Percentiles rank a stretch among this genome's conserved stretches.
Conservation (phyloP, 2,797 vertebrate species). For the Enteromius thamalakanensis region DNA sequence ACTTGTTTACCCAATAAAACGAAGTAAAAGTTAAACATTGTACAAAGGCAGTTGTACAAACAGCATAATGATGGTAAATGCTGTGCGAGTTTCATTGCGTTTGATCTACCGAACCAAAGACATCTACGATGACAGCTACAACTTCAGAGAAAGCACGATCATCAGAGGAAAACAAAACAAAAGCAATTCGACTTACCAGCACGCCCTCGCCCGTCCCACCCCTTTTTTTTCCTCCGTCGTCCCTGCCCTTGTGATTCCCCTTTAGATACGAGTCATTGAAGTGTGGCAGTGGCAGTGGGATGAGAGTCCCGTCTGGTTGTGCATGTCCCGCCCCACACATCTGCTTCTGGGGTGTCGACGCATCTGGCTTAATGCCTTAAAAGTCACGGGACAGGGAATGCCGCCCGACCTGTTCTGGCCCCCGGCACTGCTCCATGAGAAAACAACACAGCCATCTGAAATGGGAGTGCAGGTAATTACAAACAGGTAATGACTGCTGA, state of each 20-base stretch:
- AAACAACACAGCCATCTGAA: not conserved
- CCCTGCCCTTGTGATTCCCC: constrained; percentile 6
- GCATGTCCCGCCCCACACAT: not conserved
- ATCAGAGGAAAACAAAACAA: constrained; percentile 11
- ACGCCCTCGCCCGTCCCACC: constrained; percentile 37
- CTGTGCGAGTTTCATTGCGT: not conserved
- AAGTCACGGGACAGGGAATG: constrained; percentile 61
- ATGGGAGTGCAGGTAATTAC: constrained; percentile 24
- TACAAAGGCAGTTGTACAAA: not conserved
- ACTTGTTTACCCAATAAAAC: not conserved
- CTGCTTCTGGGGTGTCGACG: constrained; percentile 31
- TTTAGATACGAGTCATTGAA: constrained; percentile 6
- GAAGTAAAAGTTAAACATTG: not conserved
- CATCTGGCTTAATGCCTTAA: constrained; percentile 39
- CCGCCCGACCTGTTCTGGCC: constrained; percentile 59
- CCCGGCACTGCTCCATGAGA: not conserved
- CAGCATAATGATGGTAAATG: not conserved
- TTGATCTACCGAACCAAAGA: not conserved
- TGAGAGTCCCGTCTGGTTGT: not conserved
- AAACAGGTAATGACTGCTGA: constrained; percentile 3
- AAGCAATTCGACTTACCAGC: constrained; percentile 9
- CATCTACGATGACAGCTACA: not conserved
- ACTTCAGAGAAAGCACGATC: not conserved
- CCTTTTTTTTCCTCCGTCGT: not conserved
- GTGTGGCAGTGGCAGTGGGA: not conserved